Percentiles rank a stretch among this genome's conserved stretches.
These are phyloP conservation scores for Polyploca ridens DNA, from an alignment of 2,888 invertebrate genomes.

Conservation along the genomic window DNA sequence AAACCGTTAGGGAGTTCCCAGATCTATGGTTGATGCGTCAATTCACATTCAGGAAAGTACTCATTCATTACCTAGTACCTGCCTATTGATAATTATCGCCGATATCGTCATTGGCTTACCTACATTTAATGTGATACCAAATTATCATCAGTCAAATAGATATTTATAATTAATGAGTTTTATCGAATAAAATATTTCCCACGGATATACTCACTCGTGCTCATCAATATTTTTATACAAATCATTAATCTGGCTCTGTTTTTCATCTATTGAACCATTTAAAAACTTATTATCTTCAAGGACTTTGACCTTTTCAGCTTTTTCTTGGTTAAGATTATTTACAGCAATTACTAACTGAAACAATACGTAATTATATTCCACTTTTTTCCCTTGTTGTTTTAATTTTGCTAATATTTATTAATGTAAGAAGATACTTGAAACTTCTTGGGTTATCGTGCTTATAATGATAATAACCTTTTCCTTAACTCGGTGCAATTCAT, in stretches of 20 bases:
- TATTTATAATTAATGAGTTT: too few relatives aligned
- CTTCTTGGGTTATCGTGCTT: background rate
- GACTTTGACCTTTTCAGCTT: conserved; percentile 52
- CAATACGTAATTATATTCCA: conserved; percentile 24
- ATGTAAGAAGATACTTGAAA: background rate
- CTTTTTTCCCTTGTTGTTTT: background rate
- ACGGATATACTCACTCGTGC: conserved; percentile 51
- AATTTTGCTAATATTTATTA: too few relatives aligned
- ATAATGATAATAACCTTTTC: conserved; percentile 59
- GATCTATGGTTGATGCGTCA: background rate
- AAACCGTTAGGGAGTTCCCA: conserved; percentile 3
- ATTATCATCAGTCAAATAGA: background rate
- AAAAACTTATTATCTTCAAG: conserved; percentile 54
- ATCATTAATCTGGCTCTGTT: conserved; percentile 53
- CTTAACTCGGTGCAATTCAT: conserved; percentile 65
- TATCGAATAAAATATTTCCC: too few relatives aligned
- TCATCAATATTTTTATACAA: conserved; percentile 51
- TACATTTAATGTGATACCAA: background rate
- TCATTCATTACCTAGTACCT: background rate
- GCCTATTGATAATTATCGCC: background rate
- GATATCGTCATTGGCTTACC: background rate
- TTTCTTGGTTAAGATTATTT: conserved; percentile 63
- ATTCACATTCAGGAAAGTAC: background rate
- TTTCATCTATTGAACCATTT: conserved; percentile 46
- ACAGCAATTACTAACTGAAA: conserved; percentile 62